phyloP scores from a whole-genome alignment of 2,888 invertebrate species.

The Selenia dentaria region DNA sequence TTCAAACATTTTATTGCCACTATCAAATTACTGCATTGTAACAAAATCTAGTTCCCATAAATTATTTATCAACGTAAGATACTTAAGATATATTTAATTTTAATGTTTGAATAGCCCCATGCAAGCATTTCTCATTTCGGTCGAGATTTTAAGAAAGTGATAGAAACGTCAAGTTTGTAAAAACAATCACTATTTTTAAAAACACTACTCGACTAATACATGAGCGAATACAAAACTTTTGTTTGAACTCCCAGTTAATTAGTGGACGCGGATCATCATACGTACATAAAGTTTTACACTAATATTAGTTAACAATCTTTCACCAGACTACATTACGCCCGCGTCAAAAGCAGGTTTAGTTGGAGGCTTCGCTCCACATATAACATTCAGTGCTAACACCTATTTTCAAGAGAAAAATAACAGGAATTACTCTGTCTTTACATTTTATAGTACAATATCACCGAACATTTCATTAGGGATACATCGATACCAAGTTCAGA shows the following conservation, averaged over 20 bases:
- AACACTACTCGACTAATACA: conserved; percentile 18
- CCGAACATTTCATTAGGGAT: conserved; percentile 9
- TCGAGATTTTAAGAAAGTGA: neutral
- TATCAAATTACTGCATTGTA: neutral
- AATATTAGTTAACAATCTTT: conserved; percentile 48
- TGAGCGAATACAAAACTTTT: conserved; percentile 37
- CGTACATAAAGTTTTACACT: conserved; percentile 50
- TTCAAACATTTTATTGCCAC: too few species aligned
- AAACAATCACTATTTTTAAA: conserved; percentile 16
- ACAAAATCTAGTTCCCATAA: neutral
- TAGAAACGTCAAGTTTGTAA: conserved; percentile 4
- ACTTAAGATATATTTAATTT: neutral
- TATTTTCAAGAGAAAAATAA: conserved; percentile 38
- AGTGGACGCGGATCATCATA: conserved; percentile 53
- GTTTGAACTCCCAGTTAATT: conserved; percentile 37
- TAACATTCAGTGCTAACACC: conserved; percentile 46
- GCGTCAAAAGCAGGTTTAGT: conserved; percentile 55
- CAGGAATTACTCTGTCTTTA: conserved; percentile 24
- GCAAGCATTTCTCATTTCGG: neutral
- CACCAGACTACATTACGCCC: conserved; percentile 44
- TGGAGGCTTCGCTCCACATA: conserved; percentile 44
- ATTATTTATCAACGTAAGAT: neutral
- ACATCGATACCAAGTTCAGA: conserved; percentile 3
- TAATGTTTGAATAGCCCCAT: neutral
- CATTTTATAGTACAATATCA: conserved; percentile 24